Evolutionary conservation across 2,888 invertebrate genomes (phyloP), one percentile per base, ranked within the genome.

Genomic region (Drosophila melanocephala): DNA sequence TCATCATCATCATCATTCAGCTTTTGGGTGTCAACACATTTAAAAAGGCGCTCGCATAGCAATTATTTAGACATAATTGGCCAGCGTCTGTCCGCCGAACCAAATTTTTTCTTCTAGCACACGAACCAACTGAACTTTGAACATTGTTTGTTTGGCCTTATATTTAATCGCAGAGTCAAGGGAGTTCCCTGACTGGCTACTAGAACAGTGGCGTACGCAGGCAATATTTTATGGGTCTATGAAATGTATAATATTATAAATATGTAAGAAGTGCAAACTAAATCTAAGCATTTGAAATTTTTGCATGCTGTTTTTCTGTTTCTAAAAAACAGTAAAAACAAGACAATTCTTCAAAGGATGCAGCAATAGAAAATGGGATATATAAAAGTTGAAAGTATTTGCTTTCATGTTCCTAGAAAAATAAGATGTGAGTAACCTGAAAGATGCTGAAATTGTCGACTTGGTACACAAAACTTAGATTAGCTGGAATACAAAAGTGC

Each of bases 61-160:
- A 90, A 90, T 90, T 90, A 90, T 90, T 79, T 70, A 69, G 74
- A 83, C 76, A 90, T 90, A 88, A 90, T 87, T 79, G 83, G 79
- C 69, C 71, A 69, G 56, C 42, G 72, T 68, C 69, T 75, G 58
- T 28, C 68, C 16, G 35, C n/a, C 37, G 70, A 47, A 77, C 69
- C 77, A 77, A 58, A 69, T 70, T 65, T 44, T 56, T 51, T 50
- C n/a, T 33, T 9, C 64, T 37, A 9, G 19, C 42, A 33, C 59
- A 57, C 63, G 30, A 16, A 22, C 28, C 35, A 57, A 56, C 26
- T 68, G 56, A 69, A 70, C 70, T 69, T 51, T 69, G 69, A 57
- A 51, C 33, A n/a, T 70, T 69, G 50, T 69, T 68, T 68, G 50
- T 26, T 57, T 50, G 47, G 2, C 51, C 26, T 28, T 51, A 28